A percentile compares a stretch with the other conserved stretches of the same genome.
Evolutionary conservation across 1,140 invertebrate species (phyloP).

Genomic region (Drosophila santomea): DNA sequence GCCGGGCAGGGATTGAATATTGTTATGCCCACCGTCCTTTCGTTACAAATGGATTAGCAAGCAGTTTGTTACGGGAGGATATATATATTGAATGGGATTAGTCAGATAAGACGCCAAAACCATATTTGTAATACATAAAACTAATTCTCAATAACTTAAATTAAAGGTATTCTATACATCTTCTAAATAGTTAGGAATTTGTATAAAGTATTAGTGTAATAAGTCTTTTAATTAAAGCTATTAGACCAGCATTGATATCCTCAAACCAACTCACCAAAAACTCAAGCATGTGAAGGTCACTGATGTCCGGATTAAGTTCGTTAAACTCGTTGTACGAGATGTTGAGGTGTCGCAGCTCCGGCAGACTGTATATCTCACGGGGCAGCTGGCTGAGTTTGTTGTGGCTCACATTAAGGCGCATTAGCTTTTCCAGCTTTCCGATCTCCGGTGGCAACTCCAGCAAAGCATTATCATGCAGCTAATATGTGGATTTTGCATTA

Average conservation of each 20-base stretch:
- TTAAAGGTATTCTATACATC: too few relatives aligned
- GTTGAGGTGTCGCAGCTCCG: conserved; percentile 89
- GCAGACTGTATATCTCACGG: conserved; percentile 88
- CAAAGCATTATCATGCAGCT: conserved; percentile 93
- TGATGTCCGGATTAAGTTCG: conserved; percentile 87
- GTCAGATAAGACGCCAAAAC: conserved; percentile 31
- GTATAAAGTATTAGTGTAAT: too few relatives aligned
- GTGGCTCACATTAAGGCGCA: conserved; percentile 91
- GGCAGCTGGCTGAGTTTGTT: conserved; percentile 90
- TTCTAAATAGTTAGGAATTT: too few relatives aligned
- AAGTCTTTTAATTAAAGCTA: too few relatives aligned
- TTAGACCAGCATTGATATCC: too few relatives aligned
- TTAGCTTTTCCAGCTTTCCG: conserved; percentile 90
- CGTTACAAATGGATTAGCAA: conserved; percentile 57
- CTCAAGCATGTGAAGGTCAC: conserved; percentile 91
- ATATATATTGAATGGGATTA: conserved; percentile 23
- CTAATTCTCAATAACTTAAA: neutral
- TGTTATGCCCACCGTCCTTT: conserved; percentile 90
- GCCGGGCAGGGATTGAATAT: conserved; percentile 89
- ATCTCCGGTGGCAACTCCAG: conserved; percentile 90
- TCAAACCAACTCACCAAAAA: conserved; percentile 86
- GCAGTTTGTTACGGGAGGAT: conserved; percentile 36
- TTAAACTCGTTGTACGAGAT: conserved; percentile 89
- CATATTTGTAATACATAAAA: neutral
- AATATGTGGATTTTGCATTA: neutral